Base-by-base conservation (phyloP, 1,140 invertebrate genomes). In the Bombus pascuorum region DNA sequence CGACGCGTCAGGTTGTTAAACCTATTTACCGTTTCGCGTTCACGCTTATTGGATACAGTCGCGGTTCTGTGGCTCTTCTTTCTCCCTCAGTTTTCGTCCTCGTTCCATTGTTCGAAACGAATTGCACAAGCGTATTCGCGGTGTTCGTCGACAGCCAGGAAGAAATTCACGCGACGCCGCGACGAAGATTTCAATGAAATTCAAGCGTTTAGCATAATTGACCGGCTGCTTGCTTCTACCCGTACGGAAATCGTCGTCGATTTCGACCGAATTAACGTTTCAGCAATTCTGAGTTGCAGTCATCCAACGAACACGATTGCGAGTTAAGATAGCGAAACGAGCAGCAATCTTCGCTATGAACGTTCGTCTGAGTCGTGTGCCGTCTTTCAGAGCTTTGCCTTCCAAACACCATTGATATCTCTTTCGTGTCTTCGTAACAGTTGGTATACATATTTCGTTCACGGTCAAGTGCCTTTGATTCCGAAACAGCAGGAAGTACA, bases 101-200 rank as follows among this genome's bases (percentile, higher is more conserved):
- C 73, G 75, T 42, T 68, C 74, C 78, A 83, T 89, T 89, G 90
- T 91, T 87, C 65, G 22, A 73, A 3, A 47, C 65, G 66, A 12
- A 84, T 91, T 91, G 81, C 89, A 76, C 85, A 91, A 91, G 32
- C 70, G 32, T 85, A 57, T 39, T 47, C 71, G 42, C 42, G 42
- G 25, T 15, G 62, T 32, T 34, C 34, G 37, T 22, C 44, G 39
- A 53, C 42, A 42, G 68, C 6, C 68, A n/a, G 73, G 81, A 84
- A 84, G 87, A 87, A 89, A 87, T 68, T 76, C 71, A 39, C 28
- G 57, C 78, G 81, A 73, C 42, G 65, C 68, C 68, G 53, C 59
- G 57, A 76, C 39, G 79, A 62, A 28, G 80, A 90, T 87, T 85
- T 91, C 86, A 89, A 91, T 86, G 86, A 89, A 82, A 53, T 62